These are phyloP conservation scores for Arctia plantaginis DNA, from an alignment of 2,888 invertebrate species.

Conservation along the genomic window DNA sequence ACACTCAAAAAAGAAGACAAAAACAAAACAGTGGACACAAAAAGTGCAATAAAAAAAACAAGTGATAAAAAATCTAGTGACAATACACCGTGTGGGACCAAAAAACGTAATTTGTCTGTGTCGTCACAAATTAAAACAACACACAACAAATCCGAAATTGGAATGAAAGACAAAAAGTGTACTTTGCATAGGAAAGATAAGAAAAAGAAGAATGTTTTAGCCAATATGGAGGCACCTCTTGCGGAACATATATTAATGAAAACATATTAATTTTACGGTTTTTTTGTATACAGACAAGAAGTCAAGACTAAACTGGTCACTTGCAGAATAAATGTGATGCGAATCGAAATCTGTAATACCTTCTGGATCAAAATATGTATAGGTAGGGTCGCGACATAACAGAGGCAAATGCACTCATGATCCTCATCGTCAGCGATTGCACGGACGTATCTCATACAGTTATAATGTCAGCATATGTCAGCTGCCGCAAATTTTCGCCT, in stretches of 20 bases:
- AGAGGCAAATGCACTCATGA: too few relatives aligned
- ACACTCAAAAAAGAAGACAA: conserved; percentile 43
- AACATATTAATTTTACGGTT: conserved; percentile 65
- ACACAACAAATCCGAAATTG: conserved; percentile 80
- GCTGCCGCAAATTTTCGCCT: too few relatives aligned
- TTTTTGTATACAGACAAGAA: conserved; percentile 30
- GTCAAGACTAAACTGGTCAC: conserved; percentile 15
- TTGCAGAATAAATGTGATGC: not conserved
- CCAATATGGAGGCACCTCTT: conserved; percentile 69
- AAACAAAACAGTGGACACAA: conserved; percentile 46
- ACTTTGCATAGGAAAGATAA: conserved; percentile 73
- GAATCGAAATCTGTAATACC: not conserved
- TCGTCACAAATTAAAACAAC: conserved; percentile 78
- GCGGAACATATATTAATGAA: conserved; percentile 78
- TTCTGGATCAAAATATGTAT: not conserved
- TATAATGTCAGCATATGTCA: too few relatives aligned
- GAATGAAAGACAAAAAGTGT: conserved; percentile 77
- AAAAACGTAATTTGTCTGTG: conserved; percentile 75
- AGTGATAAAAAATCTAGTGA: conserved; percentile 59
- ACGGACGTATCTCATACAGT: too few relatives aligned
- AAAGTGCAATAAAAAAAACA: conserved; percentile 48
- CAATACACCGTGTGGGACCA: conserved; percentile 66
- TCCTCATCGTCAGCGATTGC: too few relatives aligned
- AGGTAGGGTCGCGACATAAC: too few relatives aligned
- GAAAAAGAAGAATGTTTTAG: conserved; percentile 68